These are phyloP conservation scores for Mungos mungo DNA, from an alignment of 2,113 vertebrate species.

Conservation along the genomic window DNA sequence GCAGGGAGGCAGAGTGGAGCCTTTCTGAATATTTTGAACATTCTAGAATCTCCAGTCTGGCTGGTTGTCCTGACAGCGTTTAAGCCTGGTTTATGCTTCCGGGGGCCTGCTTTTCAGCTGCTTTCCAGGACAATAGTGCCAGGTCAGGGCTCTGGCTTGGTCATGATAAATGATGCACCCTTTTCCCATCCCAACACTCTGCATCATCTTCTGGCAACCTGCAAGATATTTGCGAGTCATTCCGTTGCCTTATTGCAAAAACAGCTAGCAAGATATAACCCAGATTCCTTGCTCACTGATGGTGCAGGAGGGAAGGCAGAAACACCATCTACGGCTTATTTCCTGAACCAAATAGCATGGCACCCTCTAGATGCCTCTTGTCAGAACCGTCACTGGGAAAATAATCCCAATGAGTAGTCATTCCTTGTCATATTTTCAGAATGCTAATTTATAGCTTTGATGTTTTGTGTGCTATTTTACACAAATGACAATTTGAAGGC, in stretches of 20 bases:
- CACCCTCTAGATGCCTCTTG: no score
- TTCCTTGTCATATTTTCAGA: not conserved
- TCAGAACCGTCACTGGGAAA: not conserved
- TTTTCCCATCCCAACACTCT: not conserved
- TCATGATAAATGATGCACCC: fast-evolving
- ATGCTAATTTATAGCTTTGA: not conserved
- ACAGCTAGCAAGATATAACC: not conserved
- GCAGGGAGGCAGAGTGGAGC: not conserved
- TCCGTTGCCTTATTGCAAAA: not conserved
- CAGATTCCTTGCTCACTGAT: not conserved
- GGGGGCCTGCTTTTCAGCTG: not conserved
- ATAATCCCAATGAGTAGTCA: not conserved
- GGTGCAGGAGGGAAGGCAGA: not conserved
- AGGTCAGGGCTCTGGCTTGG: not conserved
- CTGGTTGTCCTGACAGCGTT: not conserved
- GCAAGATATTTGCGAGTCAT: not conserved
- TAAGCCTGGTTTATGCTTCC: not conserved
- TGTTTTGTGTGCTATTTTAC: not conserved
- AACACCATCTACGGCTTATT: not conserved
- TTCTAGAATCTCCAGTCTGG: not conserved
- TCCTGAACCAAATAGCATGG: not conserved
- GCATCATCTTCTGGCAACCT: slow-evolving; percentile 40
- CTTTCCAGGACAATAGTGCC: not conserved
- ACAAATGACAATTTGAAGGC: not conserved
- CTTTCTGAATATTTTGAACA: not conserved